These are phyloP conservation scores for Masticophis lateralis DNA, from an alignment of 2,797 vertebrate species.

Conservation along the genomic window DNA sequence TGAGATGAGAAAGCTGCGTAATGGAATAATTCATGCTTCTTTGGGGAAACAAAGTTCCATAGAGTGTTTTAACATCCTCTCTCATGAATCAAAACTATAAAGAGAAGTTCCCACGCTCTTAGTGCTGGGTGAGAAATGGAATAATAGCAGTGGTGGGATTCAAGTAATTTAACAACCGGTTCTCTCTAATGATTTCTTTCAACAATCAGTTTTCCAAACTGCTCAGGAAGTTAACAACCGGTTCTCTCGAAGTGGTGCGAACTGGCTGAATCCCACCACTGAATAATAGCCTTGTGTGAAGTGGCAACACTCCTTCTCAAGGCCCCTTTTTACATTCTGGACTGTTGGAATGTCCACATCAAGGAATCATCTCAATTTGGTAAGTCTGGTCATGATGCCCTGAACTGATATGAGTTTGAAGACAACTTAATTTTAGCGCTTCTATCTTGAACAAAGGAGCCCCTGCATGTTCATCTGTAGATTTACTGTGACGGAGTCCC, in stretches of 20 bases:
- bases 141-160: neutral
- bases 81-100: neutral
- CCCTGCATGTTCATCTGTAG: neutral
- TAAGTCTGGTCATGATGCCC: neutral
- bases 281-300: neutral
- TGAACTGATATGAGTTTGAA: neutral
- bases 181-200: no score
- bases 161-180: no score
- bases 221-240: no score
- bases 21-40: conserved; percentile 25
- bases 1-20: neutral
- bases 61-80: neutral
- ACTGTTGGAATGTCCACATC: neutral
- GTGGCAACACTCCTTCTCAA: neutral
- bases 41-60: neutral
- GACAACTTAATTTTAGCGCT: neutral
- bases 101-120: neutral
- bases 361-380: neutral
- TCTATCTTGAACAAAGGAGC: neutral
- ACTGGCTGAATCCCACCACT: no score
- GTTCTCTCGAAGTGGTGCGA: no score
- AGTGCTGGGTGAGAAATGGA: neutral
- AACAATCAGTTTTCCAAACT: no score
- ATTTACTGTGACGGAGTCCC: neutral
- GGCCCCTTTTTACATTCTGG: neutral